Conservation (phyloP, 2,113 vertebrate species). For the Tonatia bakeri region DNA sequence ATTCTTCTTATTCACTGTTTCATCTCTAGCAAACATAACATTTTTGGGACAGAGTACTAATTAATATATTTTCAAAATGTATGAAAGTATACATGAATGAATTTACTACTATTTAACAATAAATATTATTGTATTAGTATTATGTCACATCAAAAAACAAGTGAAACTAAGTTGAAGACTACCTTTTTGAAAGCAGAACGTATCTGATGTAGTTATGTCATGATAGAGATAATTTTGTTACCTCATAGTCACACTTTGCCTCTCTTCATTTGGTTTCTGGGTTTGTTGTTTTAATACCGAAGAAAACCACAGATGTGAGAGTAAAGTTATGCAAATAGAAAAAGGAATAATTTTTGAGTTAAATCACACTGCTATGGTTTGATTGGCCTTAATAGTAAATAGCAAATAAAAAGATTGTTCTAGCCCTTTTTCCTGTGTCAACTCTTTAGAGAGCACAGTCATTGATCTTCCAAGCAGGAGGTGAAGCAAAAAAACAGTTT, state of each 20-base stretch:
- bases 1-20: neutral
- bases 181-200: neutral
- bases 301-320: neutral
- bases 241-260: neutral
- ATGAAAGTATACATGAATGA: neutral
- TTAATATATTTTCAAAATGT: neutral
- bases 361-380: neutral
- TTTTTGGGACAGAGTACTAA: neutral
- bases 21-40: neutral
- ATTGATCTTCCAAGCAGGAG: neutral
- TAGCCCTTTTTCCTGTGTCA: no score
- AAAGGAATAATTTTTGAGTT: neutral
- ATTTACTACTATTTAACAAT: neutral
- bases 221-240: neutral
- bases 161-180: neutral
- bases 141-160: neutral
- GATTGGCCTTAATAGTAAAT: neutral
- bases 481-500: neutral
- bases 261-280: neutral
- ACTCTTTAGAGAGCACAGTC: fast-evolving
- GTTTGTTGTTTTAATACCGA: neutral
- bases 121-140: neutral
- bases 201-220: neutral
- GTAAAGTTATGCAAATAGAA: neutral
- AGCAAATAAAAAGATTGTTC: neutral